These are phyloP conservation scores for Fissipunctia ypsillon DNA, from an alignment of 2,888 invertebrate genomes.

Conservation along the genomic window DNA sequence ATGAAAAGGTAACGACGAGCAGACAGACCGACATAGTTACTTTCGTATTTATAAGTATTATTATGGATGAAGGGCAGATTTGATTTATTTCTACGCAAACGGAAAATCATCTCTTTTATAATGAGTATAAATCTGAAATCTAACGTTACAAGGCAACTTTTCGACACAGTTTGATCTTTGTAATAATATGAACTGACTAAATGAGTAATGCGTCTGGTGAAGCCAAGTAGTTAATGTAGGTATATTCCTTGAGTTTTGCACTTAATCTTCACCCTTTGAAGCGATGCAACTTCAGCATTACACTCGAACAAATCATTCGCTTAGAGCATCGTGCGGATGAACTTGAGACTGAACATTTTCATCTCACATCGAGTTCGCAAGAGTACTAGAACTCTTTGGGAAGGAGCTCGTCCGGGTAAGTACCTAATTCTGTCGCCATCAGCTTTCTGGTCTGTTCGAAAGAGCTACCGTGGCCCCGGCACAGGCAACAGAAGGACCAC, in stretches of 20 bases:
- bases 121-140: neutral
- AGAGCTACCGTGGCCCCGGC: no score
- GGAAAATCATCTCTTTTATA: no score
- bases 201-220: neutral
- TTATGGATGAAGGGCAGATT: neutral
- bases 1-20: neutral
- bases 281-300: neutral
- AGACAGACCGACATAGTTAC: neutral
- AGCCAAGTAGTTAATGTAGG: neutral
- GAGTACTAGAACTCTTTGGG: neutral
- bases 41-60: neutral
- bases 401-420: neutral
- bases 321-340: no score
- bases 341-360: constrained; percentile 12
- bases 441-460: no score
- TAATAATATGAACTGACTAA: neutral
- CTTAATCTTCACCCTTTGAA: neutral
- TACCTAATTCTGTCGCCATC: neutral
- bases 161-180: neutral
- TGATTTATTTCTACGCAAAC: neutral
- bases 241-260: neutral
- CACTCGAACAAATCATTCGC: no score
- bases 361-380: neutral
- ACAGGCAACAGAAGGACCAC: no score
- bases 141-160: no score